Evolutionary conservation across 2,797 vertebrate species (phyloP).

Genomic region (Sebastes dallii): DNA sequence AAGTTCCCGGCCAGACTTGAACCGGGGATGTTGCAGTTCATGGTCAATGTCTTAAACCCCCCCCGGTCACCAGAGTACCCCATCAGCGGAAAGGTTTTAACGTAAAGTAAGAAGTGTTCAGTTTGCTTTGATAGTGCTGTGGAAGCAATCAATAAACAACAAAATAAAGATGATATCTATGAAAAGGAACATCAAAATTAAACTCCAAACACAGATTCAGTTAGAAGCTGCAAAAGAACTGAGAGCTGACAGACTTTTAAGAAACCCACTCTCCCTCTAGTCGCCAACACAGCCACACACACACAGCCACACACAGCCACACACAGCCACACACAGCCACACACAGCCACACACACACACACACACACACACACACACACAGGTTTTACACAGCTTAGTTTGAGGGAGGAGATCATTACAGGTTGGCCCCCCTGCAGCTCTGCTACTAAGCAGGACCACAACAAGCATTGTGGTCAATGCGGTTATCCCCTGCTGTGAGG

Average conservation of each 20-base stretch:
- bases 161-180: background rate
- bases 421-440: background rate
- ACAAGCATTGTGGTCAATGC: background rate
- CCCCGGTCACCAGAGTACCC: background rate
- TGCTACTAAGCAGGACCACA: background rate
- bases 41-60: no score
- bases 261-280: background rate
- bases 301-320: no score
- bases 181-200: background rate
- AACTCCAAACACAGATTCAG: background rate
- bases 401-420: background rate
- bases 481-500: background rate
- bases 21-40: no score
- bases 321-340: no score
- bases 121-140: background rate
- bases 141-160: background rate
- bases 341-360: no score
- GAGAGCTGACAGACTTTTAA: background rate
- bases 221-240: background rate
- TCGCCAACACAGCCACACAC: background rate
- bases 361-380: no score
- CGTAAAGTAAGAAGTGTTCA: background rate
- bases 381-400: background rate
- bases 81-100: background rate
- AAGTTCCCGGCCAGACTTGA: no score